These are phyloP conservation scores for Ahaetulla prasina DNA, from an alignment of 2,113 vertebrate genomes.

Conservation along the genomic window DNA sequence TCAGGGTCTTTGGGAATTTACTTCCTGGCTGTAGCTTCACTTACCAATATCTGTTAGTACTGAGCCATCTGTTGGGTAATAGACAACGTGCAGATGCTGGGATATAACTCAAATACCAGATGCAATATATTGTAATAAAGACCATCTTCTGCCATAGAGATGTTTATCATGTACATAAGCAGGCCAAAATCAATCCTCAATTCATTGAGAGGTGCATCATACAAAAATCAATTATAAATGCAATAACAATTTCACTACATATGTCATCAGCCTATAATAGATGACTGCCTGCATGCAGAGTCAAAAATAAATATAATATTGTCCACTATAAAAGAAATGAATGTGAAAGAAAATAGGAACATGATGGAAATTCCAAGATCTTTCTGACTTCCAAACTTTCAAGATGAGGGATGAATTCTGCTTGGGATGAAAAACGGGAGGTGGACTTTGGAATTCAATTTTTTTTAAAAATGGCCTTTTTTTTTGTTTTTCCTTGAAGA, in stretches of 20 bases:
- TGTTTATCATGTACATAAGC: background rate
- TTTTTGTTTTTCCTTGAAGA: background rate
- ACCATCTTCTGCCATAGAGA: background rate
- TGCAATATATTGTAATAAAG: background rate
- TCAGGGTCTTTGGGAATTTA: background rate
- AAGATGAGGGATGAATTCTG: background rate
- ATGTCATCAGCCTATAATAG: background rate
- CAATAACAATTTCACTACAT: constrained; percentile 4
- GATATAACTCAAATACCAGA: background rate
- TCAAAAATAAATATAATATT: background rate
- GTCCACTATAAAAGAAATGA: background rate
- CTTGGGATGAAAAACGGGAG: background rate
- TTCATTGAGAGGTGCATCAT: background rate
- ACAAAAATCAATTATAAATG: background rate
- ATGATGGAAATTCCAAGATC: background rate
- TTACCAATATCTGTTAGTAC: background rate
- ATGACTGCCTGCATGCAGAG: background rate
- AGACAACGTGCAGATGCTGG: background rate
- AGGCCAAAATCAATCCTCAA: background rate
- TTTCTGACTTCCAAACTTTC: background rate
- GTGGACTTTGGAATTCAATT: background rate
- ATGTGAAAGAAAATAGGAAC: background rate
- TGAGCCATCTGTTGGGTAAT: background rate
- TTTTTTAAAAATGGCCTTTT: background rate
- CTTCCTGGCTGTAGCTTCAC: background rate